Evolutionary conservation across 2,113 vertebrate species (phyloP).

Genomic region (Trochalopteron elliotii): DNA sequence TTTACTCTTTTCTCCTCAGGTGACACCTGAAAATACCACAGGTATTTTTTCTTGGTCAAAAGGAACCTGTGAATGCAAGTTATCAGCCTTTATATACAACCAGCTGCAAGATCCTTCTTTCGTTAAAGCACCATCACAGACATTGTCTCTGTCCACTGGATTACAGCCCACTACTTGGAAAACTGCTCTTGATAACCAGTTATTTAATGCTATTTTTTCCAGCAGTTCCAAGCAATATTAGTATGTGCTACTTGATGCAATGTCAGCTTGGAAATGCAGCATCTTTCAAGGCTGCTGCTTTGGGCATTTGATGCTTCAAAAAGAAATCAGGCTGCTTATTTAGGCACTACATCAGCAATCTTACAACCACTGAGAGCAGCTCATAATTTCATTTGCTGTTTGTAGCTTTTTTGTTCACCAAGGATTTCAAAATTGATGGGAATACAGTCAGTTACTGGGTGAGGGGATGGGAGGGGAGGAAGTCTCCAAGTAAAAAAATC

Average conservation of each 20-base stretch:
- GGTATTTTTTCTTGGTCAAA: background rate
- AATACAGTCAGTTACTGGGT: background rate
- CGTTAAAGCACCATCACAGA: background rate
- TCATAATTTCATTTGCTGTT: background rate
- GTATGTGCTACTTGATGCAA: background rate
- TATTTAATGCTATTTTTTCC: background rate
- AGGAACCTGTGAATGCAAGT: background rate
- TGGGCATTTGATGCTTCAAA: background rate
- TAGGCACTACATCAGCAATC: background rate
- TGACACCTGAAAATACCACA: background rate
- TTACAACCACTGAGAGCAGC: background rate
- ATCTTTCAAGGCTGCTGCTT: background rate
- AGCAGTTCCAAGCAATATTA: background rate
- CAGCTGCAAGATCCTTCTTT: background rate
- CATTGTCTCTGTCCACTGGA: background rate
- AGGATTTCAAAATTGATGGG: background rate
- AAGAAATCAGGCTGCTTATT: background rate
- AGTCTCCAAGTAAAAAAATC: background rate
- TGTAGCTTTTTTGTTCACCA: background rate
- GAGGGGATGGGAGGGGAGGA: accelerated
- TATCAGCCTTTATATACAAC: background rate
- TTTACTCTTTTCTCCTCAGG: background rate
- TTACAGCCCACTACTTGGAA: background rate
- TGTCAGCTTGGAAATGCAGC: background rate
- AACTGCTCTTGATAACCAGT: background rate